phyloP scores from a whole-genome alignment of 2,888 invertebrate species.

The Drosophila robusta region DNA sequence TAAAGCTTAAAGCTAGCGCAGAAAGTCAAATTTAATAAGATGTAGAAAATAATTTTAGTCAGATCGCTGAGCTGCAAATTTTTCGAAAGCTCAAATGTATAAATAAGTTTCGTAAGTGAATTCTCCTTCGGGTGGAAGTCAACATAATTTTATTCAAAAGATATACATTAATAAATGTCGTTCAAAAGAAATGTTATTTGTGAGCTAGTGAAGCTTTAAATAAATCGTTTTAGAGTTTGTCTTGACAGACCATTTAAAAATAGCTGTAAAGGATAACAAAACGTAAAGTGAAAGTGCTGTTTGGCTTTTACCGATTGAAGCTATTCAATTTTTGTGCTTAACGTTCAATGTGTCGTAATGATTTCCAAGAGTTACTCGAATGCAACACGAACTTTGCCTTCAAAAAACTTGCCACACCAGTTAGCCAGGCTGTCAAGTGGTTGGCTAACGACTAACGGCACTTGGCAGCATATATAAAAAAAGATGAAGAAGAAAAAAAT shows the following conservation, averaged over 20 bases:
- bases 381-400: constrained; percentile 33
- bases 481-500: background rate
- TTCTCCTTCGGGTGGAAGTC: no score
- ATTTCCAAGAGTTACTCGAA: constrained; percentile 27
- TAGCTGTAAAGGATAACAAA: constrained; percentile 21
- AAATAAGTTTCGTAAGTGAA: no score
- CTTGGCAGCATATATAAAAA: constrained; percentile 35
- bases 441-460: constrained; percentile 62
- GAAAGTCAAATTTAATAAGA: no score
- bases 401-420: constrained; percentile 37
- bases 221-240: no score
- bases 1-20: no score
- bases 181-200: no score
- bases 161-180: no score
- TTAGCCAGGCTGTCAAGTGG: constrained; percentile 35
- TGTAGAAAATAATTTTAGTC: no score
- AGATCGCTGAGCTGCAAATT: no score
- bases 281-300: constrained; percentile 26
- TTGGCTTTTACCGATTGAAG: constrained; percentile 14
- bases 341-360: constrained; percentile 35
- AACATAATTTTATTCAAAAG: no score
- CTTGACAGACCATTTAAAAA: background rate
- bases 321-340: constrained; percentile 11
- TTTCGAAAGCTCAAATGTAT: no score
- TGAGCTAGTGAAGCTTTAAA: no score